Conservation (phyloP, 2,888 invertebrate genomes). For the Sphaerophoria rueppellii region DNA sequence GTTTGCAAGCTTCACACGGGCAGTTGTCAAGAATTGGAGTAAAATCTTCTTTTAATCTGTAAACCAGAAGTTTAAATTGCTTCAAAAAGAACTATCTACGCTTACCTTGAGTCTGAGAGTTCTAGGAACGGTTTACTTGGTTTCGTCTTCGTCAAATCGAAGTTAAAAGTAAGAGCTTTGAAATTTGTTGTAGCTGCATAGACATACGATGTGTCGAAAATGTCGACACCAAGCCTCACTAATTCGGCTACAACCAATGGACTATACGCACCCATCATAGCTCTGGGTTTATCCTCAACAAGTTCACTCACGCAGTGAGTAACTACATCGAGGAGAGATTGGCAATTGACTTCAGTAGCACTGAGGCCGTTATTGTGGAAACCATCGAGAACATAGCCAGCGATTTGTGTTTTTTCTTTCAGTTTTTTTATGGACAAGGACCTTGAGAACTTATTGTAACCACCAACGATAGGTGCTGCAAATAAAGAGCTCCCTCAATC, state of each 20-base stretch:
- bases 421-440: slow-evolving; percentile 85
- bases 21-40: slow-evolving; percentile 88
- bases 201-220: slow-evolving; percentile 94
- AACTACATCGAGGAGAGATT: slow-evolving; percentile 85
- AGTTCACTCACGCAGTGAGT: slow-evolving; percentile 84
- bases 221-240: slow-evolving; percentile 90
- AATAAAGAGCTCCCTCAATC: not conserved
- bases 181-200: slow-evolving; percentile 87
- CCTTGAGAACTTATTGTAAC: slow-evolving; percentile 86
- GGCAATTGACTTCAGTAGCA: slow-evolving; percentile 83
- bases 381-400: slow-evolving; percentile 92
- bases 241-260: slow-evolving; percentile 88
- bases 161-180: slow-evolving; percentile 87
- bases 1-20: slow-evolving; percentile 90
- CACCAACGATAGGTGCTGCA: slow-evolving; percentile 84
- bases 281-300: slow-evolving; percentile 84
- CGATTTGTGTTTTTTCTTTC: slow-evolving; percentile 83
- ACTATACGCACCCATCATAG: slow-evolving; percentile 91
- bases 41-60: slow-evolving; percentile 90
- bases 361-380: slow-evolving; percentile 88
- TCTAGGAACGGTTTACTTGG: slow-evolving; percentile 84
- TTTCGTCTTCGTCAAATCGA: slow-evolving; percentile 77
- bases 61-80: slow-evolving; percentile 69
- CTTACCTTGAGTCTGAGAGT: slow-evolving; percentile 84
- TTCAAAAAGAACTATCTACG: not conserved